phyloP scores from a whole-genome alignment of 2,797 vertebrate species.

The Centroberyx gerrardi region DNA sequence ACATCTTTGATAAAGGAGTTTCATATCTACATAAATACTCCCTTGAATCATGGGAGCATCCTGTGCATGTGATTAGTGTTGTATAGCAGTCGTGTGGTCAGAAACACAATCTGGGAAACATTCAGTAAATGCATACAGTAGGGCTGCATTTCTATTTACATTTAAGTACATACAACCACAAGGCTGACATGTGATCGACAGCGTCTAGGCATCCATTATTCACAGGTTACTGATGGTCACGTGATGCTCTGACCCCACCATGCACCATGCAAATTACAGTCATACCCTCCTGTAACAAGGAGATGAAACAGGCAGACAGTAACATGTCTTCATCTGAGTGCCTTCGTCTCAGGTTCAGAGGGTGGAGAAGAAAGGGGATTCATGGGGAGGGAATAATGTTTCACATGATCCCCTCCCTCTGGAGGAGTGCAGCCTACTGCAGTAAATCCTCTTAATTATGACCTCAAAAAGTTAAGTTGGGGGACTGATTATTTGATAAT shows the following conservation, averaged over 20 bases:
- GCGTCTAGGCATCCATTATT: constrained; percentile 69
- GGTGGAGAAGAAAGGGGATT: constrained; percentile 15
- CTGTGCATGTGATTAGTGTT: background rate
- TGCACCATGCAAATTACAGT: constrained; percentile 52
- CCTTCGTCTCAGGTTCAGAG: constrained; percentile 51
- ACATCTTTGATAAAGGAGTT: too few species aligned
- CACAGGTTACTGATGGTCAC: constrained; percentile 48
- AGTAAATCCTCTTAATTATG: background rate
- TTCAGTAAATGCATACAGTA: background rate
- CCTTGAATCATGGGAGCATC: too few species aligned
- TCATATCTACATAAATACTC: too few species aligned
- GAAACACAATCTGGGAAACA: background rate
- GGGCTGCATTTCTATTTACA: constrained; percentile 12
- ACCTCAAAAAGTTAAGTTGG: background rate
- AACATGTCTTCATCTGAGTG: constrained; percentile 18
- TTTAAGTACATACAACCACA: background rate
- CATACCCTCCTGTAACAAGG: constrained; percentile 33
- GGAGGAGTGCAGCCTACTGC: too few species aligned
- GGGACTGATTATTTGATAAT: background rate
- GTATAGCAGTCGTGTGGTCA: background rate
- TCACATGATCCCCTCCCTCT: constrained; percentile 11
- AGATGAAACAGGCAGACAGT: constrained; percentile 31
- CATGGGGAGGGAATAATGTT: constrained; percentile 10
- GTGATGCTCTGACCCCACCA: constrained; percentile 49
- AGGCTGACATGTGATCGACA: constrained; percentile 45